Evolutionary conservation across 1,140 invertebrate species (phyloP).

Genomic region (Drosophila tristis): DNA sequence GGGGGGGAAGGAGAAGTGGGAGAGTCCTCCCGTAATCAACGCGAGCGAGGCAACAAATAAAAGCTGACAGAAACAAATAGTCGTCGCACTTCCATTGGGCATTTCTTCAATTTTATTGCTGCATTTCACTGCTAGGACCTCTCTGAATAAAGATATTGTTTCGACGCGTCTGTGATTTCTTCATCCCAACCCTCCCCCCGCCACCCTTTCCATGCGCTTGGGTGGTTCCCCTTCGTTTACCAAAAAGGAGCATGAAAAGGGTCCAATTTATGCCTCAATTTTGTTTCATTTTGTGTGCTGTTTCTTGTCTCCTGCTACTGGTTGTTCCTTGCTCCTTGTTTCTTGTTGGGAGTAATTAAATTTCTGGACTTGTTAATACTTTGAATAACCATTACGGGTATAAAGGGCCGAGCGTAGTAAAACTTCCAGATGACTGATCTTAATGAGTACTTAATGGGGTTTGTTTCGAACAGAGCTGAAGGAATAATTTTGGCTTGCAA

Average conservation of each 20-base stretch:
- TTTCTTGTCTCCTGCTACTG: constrained; percentile 12
- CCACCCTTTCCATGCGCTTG: too few species aligned
- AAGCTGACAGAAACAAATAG: constrained; percentile 65
- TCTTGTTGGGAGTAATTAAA: constrained; percentile 46
- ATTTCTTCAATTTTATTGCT: constrained; percentile 66
- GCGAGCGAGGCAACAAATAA: constrained; percentile 56
- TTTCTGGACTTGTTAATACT: constrained; percentile 48
- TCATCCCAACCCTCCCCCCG: too few species aligned
- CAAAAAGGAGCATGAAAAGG: constrained; percentile 30
- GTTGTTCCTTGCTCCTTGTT: background rate
- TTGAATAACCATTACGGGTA: constrained; percentile 35
- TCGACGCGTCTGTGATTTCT: constrained; percentile 15
- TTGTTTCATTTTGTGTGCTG: constrained; percentile 12
- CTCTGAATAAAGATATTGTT: constrained; percentile 51
- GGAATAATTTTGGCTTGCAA: constrained; percentile 1
- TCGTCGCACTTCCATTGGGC: constrained; percentile 31
- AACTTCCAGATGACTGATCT: constrained; percentile 56
- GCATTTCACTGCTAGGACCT: constrained; percentile 38
- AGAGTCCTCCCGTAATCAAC: constrained; percentile 50
- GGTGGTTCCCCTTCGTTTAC: too few species aligned
- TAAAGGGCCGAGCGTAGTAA: constrained; percentile 44
- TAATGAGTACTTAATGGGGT: constrained; percentile 66
- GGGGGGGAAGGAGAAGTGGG: background rate
- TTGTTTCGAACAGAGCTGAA: constrained; percentile 14
- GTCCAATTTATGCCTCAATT: constrained; percentile 32